phyloP scores from a whole-genome alignment of 2,888 invertebrate species.

The Pyralis farinalis region DNA sequence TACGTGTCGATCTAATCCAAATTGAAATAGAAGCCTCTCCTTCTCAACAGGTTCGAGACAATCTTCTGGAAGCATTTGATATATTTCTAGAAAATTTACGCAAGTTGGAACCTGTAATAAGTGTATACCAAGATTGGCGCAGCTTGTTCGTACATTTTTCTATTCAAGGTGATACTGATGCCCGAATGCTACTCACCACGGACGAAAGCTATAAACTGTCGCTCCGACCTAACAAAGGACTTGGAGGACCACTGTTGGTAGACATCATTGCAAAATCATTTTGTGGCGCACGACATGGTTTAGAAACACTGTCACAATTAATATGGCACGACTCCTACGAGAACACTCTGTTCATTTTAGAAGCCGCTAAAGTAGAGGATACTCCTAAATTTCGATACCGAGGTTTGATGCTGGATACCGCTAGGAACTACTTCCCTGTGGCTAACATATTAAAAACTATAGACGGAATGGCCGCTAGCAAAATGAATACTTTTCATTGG shows the following conservation, averaged over 20 bases:
- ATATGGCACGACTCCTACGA: slow-evolving; percentile 86
- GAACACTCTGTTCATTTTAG: slow-evolving; percentile 81
- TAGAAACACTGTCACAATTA: slow-evolving; percentile 88
- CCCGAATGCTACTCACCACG: slow-evolving; percentile 82
- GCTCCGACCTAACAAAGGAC: slow-evolving; percentile 64
- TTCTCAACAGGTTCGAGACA: slow-evolving; percentile 39
- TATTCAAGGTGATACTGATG: slow-evolving; percentile 67
- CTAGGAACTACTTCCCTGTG: slow-evolving; percentile 90
- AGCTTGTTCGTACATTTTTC: slow-evolving; percentile 63
- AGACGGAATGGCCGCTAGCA: slow-evolving; percentile 92
- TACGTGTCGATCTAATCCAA: slow-evolving; percentile 75
- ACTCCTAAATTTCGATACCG: slow-evolving; percentile 88
- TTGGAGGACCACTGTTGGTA: slow-evolving; percentile 66
- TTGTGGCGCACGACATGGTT: slow-evolving; percentile 88
- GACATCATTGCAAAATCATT: slow-evolving; percentile 84
- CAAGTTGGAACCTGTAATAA: slow-evolving; percentile 47
- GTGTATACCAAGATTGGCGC: slow-evolving; percentile 56
- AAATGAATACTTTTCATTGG: slow-evolving; percentile 96
- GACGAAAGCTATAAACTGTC: slow-evolving; percentile 87
- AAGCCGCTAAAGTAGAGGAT: slow-evolving; percentile 85
- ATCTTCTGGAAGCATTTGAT: slow-evolving; percentile 65
- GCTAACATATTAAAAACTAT: slow-evolving; percentile 85
- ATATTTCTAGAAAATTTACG: slow-evolving; percentile 69
- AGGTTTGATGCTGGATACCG: slow-evolving; percentile 94
- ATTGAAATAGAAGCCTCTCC: slow-evolving; percentile 54